phyloP scores from a whole-genome alignment of 2,888 invertebrate genomes.

The Coleophora deauratella region DNA sequence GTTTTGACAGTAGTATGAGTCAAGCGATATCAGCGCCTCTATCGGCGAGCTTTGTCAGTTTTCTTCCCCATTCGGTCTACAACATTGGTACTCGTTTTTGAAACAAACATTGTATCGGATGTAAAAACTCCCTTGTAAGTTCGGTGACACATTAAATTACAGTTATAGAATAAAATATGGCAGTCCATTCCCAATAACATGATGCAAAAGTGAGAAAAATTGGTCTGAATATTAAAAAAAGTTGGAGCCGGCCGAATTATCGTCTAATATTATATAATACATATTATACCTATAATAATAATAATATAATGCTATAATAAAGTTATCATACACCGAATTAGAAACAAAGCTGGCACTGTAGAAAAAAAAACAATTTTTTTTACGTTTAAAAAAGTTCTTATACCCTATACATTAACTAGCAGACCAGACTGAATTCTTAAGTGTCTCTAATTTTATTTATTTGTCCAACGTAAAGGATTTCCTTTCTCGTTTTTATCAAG shows the following conservation, averaged over 20 bases:
- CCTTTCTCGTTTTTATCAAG: not conserved
- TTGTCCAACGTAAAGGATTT: constrained; percentile 29
- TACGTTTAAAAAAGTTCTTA: constrained; percentile 59
- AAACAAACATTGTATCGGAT: too few species aligned
- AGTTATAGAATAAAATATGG: constrained; percentile 60
- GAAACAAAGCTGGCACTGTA: constrained; percentile 66
- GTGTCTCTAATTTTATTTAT: constrained; percentile 25
- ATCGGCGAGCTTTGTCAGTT: too few species aligned
- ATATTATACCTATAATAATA: constrained; percentile 41
- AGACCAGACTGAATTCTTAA: constrained; percentile 40
- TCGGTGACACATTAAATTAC: constrained; percentile 25
- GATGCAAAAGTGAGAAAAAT: constrained; percentile 66
- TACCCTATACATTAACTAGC: constrained; percentile 57
- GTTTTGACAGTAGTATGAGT: too few species aligned
- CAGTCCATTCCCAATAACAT: constrained; percentile 60
- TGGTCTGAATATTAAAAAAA: constrained; percentile 62
- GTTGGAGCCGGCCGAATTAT: constrained; percentile 44
- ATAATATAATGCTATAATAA: constrained; percentile 38
- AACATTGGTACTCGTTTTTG: too few species aligned
- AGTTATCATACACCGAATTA: constrained; percentile 51
- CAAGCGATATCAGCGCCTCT: too few species aligned
- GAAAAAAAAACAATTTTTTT: constrained; percentile 46
- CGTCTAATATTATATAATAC: constrained; percentile 25
- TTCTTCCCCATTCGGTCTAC: too few species aligned
- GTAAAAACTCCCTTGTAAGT: constrained; percentile 9